Conservation (phyloP, 2,888 invertebrate species). For the Leucozona laternaria region DNA sequence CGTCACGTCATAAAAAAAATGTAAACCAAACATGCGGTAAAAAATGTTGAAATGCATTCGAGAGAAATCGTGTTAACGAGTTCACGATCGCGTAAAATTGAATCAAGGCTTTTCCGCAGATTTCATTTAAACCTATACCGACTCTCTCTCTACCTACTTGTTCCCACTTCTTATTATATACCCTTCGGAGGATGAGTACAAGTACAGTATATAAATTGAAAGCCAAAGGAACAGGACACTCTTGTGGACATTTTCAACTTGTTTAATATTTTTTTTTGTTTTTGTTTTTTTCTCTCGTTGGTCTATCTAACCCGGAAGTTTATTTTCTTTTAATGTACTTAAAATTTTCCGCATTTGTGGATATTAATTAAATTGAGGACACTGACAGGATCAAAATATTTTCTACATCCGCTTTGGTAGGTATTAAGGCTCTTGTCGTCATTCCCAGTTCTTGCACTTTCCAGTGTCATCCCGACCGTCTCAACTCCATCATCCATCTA, state of each 20-base stretch:
- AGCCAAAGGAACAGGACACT: conserved; percentile 57
- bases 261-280: not conserved
- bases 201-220: conserved; percentile 25
- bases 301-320: conserved; percentile 46
- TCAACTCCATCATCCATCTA: conserved; percentile 11
- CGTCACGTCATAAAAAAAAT: conserved; percentile 8
- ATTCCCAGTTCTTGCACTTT: not conserved
- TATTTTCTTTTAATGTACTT: conserved; percentile 74
- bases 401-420: conserved; percentile 13
- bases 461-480: not conserved
- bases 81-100: conserved; percentile 84
- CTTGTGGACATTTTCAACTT: conserved; percentile 56
- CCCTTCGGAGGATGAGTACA: too few species aligned
- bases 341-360: conserved; percentile 76
- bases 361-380: conserved; percentile 71
- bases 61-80: conserved; percentile 78
- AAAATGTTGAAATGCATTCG: conserved; percentile 78
- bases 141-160: conserved; percentile 21
- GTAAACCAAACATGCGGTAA: conserved; percentile 69
- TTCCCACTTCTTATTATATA: too few species aligned
- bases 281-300: not conserved
- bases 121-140: conserved; percentile 78
- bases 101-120: conserved; percentile 83
- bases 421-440: conserved; percentile 1
- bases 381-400: conserved; percentile 65